Evolutionary conservation across 1,140 invertebrate species (phyloP).

Genomic region (Tribolium madens): DNA sequence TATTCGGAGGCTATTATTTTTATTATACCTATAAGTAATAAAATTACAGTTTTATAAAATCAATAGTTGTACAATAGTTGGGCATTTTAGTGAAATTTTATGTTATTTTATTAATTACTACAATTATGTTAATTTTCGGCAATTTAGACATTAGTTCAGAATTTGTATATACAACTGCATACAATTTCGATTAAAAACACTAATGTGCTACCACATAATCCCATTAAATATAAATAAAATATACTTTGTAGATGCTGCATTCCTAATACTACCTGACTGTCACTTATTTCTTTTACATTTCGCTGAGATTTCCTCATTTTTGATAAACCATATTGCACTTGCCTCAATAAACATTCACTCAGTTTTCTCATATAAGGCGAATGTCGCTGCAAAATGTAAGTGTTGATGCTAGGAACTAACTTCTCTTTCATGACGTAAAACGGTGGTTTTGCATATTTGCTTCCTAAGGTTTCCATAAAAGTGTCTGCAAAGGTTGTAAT

Average conservation of each 20-base stretch:
- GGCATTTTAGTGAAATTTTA: no score
- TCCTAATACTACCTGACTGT: not conserved
- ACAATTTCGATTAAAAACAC: not conserved
- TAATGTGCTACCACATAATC: not conserved
- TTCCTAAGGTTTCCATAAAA: constrained; percentile 2
- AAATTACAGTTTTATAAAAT: no score
- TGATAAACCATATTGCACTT: constrained; percentile 22
- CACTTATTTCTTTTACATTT: not conserved
- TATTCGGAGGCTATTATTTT: no score
- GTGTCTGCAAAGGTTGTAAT: not conserved
- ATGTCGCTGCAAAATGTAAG: constrained; percentile 14
- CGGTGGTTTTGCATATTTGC: not conserved
- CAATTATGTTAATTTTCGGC: no score
- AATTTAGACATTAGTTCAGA: no score
- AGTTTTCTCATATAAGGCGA: constrained; percentile 13
- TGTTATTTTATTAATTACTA: no score
- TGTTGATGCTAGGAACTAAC: constrained; percentile 12
- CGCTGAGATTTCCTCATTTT: not conserved
- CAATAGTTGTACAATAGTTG: no score
- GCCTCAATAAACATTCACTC: constrained; percentile 1
- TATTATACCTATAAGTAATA: no score
- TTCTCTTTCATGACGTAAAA: constrained; percentile 24
- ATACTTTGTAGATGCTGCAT: constrained; percentile 9
- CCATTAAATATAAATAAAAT: constrained; percentile 5
- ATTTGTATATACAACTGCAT: no score